phyloP scores from a whole-genome alignment of 2,888 invertebrate genomes.

The Pedicia rivosa region DNA sequence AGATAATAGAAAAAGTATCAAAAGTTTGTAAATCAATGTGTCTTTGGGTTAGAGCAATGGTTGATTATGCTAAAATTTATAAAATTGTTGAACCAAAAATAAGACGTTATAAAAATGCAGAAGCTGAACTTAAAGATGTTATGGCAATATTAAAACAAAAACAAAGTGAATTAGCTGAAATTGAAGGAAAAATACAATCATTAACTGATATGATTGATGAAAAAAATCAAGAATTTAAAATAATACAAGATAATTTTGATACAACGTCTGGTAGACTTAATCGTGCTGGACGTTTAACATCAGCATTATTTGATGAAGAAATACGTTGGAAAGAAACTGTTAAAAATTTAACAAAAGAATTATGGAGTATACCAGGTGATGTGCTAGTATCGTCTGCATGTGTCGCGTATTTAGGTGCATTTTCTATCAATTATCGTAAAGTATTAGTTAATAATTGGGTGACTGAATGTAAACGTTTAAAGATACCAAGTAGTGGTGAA shows the following conservation, averaged over 20 bases:
- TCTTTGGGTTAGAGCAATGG: conserved; percentile 84
- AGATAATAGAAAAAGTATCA: conserved; percentile 65
- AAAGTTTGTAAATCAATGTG: conserved; percentile 84
- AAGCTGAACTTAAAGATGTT: conserved; percentile 55
- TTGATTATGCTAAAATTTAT: conserved; percentile 75
- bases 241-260: conserved; percentile 55
- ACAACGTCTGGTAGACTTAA: conserved; percentile 61
- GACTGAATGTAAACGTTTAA: conserved; percentile 39
- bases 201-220: conserved; percentile 44
- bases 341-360: conserved; percentile 40
- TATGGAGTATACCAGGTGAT: conserved; percentile 68
- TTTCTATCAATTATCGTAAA: conserved; percentile 55
- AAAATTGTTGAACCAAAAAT: conserved; percentile 80
- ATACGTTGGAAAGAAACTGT: conserved; percentile 67
- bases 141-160: conserved; percentile 62
- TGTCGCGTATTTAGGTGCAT: conserved; percentile 84
- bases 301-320: conserved; percentile 76
- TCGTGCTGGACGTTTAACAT: conserved; percentile 69
- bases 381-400: conserved; percentile 73
- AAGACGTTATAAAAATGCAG: conserved; percentile 57
- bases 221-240: conserved; percentile 58
- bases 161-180: conserved; percentile 64
- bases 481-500: conserved; percentile 53
- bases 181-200: conserved; percentile 47
- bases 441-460: conserved; percentile 56